These are phyloP conservation scores for Pristiophorus japonicus DNA, from an alignment of 2,113 vertebrate genomes.

Conservation along the genomic window DNA sequence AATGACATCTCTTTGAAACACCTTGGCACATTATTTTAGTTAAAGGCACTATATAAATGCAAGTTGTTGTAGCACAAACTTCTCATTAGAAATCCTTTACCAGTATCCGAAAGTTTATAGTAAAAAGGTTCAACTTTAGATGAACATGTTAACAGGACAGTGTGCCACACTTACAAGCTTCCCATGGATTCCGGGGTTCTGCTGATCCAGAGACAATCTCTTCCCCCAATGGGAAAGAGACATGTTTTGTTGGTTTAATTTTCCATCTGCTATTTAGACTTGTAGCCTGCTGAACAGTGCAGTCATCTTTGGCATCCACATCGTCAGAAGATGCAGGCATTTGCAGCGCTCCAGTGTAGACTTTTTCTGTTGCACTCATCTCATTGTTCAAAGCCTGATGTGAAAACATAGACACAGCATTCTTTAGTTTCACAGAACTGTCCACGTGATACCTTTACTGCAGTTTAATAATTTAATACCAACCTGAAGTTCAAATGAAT, in stretches of 20 bases:
- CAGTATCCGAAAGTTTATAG: background rate
- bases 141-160: background rate
- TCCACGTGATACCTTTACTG: slow-evolving; percentile 12
- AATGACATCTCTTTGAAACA: background rate
- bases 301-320: background rate
- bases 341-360: slow-evolving; percentile 41
- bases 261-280: slow-evolving; percentile 30
- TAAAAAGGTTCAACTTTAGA: background rate
- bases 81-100: background rate
- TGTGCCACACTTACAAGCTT: slow-evolving; percentile 47
- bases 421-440: slow-evolving; percentile 4
- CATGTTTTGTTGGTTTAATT: slow-evolving; percentile 50
- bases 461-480: slow-evolving; percentile 20
- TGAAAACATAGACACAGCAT: background rate
- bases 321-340: background rate
- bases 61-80: background rate
- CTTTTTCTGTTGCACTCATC: slow-evolving; percentile 18
- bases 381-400: background rate
- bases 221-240: slow-evolving; percentile 61
- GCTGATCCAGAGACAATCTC: slow-evolving; percentile 59
- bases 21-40: background rate
- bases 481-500: background rate
- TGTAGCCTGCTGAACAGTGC: background rate
- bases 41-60: background rate
- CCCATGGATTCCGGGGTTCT: slow-evolving; percentile 45